Base-by-base conservation (phyloP, 2,888 invertebrate genomes). In the Chromoteleia sp. region DNA sequence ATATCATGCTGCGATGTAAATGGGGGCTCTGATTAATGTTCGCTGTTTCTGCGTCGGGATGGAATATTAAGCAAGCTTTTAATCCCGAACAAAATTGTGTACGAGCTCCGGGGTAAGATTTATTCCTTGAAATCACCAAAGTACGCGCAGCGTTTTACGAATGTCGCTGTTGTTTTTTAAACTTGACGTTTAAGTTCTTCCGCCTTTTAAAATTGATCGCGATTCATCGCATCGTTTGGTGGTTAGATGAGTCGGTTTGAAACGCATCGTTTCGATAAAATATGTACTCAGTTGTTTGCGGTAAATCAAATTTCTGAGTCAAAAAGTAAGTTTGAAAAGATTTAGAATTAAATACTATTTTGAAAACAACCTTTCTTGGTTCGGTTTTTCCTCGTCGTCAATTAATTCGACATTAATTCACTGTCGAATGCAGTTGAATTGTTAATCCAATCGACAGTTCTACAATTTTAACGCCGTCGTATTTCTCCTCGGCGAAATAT, bases 81-180 rank as follows among this genome's bases (percentile, higher is more conserved):
- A 73, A 73, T 61, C 36, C 25, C 39, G n/a, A 39, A 39, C 17
- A 65, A 52, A 39, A 52, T 52, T 52, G 39, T 52, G 10, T 19
- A 65, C 19, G 36, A 65, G 7, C 48, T 15, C 29, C 19, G n/a
- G n/a, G n/a, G n/a, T 41, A n/a, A 61, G 45, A 61, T 45, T 45
- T 61, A 61, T 61, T 61, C 33, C 17, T 30, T 25, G n/a, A 17
- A 52, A 83, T 84, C 92, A 94, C 94, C 95, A 95, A 87, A 96
- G 96, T 19, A 96, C 89, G 87, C 96, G 97, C 93, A 96, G 95
- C 89, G 95, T 93, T 92, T 95, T 95, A 45, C 94, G 14, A 14
- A 54, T 30, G 8, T 2, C 10, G 45, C 25, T n/a, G n/a, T n/a
- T n/a, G n/a, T n/a, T n/a, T n/a, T n/a, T n/a, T n/a, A n/a, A n/a